phyloP scores from a whole-genome alignment of 2,888 invertebrate species.

The Diadromus collaris region DNA sequence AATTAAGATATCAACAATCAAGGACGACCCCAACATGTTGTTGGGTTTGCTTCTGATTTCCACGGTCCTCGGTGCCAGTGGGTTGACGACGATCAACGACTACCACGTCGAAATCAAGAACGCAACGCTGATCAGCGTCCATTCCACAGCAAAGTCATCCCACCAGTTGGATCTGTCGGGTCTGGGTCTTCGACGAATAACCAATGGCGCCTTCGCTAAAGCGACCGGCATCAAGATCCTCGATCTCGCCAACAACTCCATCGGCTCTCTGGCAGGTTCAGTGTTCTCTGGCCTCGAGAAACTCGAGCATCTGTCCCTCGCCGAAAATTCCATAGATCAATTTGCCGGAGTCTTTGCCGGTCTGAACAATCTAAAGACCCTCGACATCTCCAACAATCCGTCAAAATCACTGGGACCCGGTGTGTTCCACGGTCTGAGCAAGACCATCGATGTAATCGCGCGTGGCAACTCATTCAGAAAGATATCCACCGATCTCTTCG shows the following conservation, averaged over 20 bases:
- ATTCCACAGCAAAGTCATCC: neutral
- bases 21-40: slow-evolving; percentile 34
- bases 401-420: slow-evolving; percentile 61
- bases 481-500: slow-evolving; percentile 65
- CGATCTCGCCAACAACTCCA: slow-evolving; percentile 65
- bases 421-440: slow-evolving; percentile 64
- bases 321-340: slow-evolving; percentile 44
- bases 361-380: slow-evolving; percentile 59
- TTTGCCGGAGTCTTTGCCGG: slow-evolving; percentile 59
- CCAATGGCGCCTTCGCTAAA: slow-evolving; percentile 65
- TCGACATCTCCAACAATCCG: slow-evolving; percentile 68
- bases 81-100: neutral
- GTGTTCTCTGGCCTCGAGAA: slow-evolving; percentile 68
- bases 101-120: slow-evolving; percentile 62
- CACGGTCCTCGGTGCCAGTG: slow-evolving; percentile 40
- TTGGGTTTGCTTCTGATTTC: slow-evolving; percentile 58
- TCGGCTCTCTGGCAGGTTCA: slow-evolving; percentile 64
- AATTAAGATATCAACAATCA: neutral
- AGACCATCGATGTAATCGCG: slow-evolving; percentile 58
- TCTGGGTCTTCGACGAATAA: slow-evolving; percentile 57
- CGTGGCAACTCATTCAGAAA: slow-evolving; percentile 62
- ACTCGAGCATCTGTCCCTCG: slow-evolving; percentile 65
- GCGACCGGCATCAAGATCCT: slow-evolving; percentile 60
- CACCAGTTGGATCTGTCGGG: slow-evolving; percentile 63
- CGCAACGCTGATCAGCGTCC: slow-evolving; percentile 57